Evolutionary conservation across 2,888 invertebrate species (phyloP), one percentile per base, ranked within the genome.

Genomic region (Philereme vetulata): DNA sequence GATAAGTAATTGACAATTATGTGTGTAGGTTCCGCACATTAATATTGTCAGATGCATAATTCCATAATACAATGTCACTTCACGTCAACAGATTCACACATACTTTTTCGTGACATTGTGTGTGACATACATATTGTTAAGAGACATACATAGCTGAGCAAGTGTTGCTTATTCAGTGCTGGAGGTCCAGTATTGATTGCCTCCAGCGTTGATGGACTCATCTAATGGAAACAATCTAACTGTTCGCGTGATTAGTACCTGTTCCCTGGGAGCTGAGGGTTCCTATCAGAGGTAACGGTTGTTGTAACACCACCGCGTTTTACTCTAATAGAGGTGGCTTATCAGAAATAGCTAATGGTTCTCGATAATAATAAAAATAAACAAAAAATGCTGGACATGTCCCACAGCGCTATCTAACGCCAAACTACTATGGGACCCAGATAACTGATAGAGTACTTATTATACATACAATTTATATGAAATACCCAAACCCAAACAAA

Each of bases 281-380:
- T 77, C 77, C 86, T 84, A 88, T 88, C 85, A 87, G 76, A 75
- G 65, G 48, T 86, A 88, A 88, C 89, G 88, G 89, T 82, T 69
- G 66, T 73, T 75, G 70, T 68, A 79, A 78, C 82, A 83, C 79
- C 73, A 80, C 74, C 46, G 60, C 63, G 76, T 80, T 80, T 77
- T 75, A 72, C 75, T 78, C 71, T 72, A 76, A 78, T 77, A 77
- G 75, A 72, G 62, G 55, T 57, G 62, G 63, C 66, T 65, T 65
- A 67, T 62, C 65, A 62, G 60, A 47, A 49, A 61, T 58, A 57
- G 58, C 66, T 76, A 74, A 74, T 73, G 68, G 70, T 66, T 53
- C 54, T 64, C 59, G 62, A 64, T 51, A 11, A 36, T 34, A 56
- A 35, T 5, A 4, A 47, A 10, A 10, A 9, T 33, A 21, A 21